phyloP scores from a whole-genome alignment of 2,113 vertebrate genomes.

The Alethe castanea region DNA sequence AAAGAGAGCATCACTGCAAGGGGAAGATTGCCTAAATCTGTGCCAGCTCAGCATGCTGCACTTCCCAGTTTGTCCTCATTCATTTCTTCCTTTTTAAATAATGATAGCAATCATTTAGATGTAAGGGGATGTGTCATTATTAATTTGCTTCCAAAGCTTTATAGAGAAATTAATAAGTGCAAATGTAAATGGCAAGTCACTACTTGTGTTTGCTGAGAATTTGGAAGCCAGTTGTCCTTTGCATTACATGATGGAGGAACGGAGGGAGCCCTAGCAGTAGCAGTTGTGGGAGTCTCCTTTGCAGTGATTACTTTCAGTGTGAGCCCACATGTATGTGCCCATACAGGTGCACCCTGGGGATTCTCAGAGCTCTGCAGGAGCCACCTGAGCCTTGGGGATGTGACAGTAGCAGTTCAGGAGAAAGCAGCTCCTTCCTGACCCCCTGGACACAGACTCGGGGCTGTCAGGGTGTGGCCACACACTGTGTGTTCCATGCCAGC shows the following conservation, averaged over 20 bases:
- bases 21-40: neutral
- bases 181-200: neutral
- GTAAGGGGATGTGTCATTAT: neutral
- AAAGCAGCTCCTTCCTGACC: neutral
- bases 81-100: neutral
- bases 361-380: neutral
- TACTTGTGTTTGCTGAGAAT: neutral
- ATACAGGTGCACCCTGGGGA: neutral
- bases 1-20: neutral
- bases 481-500: neutral
- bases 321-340: fast-evolving
- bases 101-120: neutral
- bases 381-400: neutral
- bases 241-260: neutral
- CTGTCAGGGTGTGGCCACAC: neutral
- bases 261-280: neutral
- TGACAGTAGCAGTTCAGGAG: neutral
- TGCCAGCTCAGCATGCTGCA: neutral
- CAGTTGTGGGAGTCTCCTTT: neutral
- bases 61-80: neutral
- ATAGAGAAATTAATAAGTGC: neutral
- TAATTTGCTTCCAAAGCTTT: neutral
- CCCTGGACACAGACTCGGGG: neutral
- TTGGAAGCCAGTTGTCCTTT: neutral
- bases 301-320: neutral